Evolutionary conservation across 2,888 invertebrate species (phyloP).

Genomic region (Actias luna): DNA sequence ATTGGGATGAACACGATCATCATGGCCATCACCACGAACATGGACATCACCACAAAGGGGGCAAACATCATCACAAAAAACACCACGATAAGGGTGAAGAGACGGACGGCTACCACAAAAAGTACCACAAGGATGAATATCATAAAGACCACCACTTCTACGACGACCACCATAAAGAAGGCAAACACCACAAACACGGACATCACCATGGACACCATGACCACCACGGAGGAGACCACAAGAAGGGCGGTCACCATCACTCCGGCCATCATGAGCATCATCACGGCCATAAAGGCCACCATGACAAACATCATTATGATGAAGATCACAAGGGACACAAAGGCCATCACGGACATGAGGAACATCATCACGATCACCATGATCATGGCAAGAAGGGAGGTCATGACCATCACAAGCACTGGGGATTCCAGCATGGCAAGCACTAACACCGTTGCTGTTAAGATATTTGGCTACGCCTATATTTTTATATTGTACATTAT

Average conservation of each 20-base stretch:
- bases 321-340: slow-evolving; percentile 91
- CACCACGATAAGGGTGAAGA: slow-evolving; percentile 93
- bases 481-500: slow-evolving; percentile 55
- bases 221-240: slow-evolving; percentile 88
- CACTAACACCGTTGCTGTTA: slow-evolving; percentile 59
- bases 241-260: slow-evolving; percentile 90
- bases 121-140: slow-evolving; percentile 93
- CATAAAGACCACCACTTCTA: slow-evolving; percentile 94
- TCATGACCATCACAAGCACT: slow-evolving; percentile 88
- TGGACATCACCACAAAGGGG: slow-evolving; percentile 89
- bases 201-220: slow-evolving; percentile 89
- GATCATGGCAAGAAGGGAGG: slow-evolving; percentile 90
- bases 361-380: slow-evolving; percentile 88
- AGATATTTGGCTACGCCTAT: slow-evolving; percentile 50
- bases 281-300: slow-evolving; percentile 90
- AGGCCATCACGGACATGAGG: slow-evolving; percentile 89
- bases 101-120: slow-evolving; percentile 91
- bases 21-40: slow-evolving; percentile 89
- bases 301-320: slow-evolving; percentile 91
- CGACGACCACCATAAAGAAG: slow-evolving; percentile 92
- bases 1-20: slow-evolving; percentile 88
- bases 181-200: slow-evolving; percentile 91
- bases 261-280: slow-evolving; percentile 89
- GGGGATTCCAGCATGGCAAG: slow-evolving; percentile 85
- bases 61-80: slow-evolving; percentile 90